A percentile compares a stretch with the other conserved stretches of the same genome.
Conservation (phyloP, 1,140 invertebrate species). For the Psix sp. region DNA sequence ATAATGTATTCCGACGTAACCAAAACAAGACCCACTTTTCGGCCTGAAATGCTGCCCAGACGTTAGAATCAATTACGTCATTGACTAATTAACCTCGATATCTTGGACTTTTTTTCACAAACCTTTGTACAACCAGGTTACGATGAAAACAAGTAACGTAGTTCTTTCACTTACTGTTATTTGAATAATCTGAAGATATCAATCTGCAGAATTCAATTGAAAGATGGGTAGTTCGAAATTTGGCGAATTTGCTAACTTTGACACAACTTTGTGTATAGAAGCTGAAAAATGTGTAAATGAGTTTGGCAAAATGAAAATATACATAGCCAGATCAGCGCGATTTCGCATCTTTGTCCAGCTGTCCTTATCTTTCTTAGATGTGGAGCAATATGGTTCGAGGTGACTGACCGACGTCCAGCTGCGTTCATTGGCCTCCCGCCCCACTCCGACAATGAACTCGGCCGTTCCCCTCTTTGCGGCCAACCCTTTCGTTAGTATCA, state of each 20-base stretch:
- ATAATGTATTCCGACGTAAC: conserved; percentile 35
- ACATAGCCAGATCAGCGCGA: too few species aligned
- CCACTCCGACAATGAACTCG: conserved; percentile 51
- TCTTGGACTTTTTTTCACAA: conserved; percentile 7
- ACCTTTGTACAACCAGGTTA: too few species aligned
- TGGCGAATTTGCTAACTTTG: too few species aligned
- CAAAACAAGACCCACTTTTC: conserved; percentile 36
- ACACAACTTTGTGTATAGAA: too few species aligned
- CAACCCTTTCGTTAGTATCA: conserved; percentile 45
- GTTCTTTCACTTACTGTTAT: too few species aligned
- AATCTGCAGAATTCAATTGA: too few species aligned
- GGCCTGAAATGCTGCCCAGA: conserved; percentile 7
- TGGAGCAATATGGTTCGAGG: conserved; percentile 76
- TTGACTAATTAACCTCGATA: conserved; percentile 24
- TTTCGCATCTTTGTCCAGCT: conserved; percentile 43
- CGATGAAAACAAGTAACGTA: too few species aligned
- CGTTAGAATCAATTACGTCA: conserved; percentile 14
- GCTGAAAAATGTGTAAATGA: too few species aligned
- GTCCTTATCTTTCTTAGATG: conserved; percentile 71
- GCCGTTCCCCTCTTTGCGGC: conserved; percentile 43
- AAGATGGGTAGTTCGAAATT: too few species aligned
- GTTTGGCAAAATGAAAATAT: too few species aligned
- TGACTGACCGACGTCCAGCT: conserved; percentile 76
- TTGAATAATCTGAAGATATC: too few species aligned
- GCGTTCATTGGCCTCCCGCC: conserved; percentile 70